phyloP scores from a whole-genome alignment of 2,113 vertebrate genomes.

The Donacobius atricapilla region DNA sequence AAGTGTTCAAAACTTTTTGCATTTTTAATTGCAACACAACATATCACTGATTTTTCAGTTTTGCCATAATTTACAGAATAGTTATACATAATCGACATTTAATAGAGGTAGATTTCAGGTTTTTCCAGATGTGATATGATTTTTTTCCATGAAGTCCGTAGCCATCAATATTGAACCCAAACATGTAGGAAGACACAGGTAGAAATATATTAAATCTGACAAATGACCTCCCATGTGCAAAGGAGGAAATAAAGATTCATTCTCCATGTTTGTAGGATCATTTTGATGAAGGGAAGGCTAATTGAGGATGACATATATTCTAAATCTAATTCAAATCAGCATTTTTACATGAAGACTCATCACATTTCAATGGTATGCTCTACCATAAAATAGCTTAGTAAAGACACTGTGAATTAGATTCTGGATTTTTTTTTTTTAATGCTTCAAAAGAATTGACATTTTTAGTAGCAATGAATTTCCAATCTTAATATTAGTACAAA shows the following conservation, averaged over 20 bases:
- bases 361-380: constrained; percentile 73
- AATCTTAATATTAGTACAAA: constrained; percentile 62
- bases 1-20: neutral
- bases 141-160: constrained; percentile 45
- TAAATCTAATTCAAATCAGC: constrained; percentile 84
- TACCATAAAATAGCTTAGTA: constrained; percentile 76
- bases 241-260: constrained; percentile 86
- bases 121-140: constrained; percentile 15
- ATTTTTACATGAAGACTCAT: constrained; percentile 84
- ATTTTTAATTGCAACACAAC: neutral
- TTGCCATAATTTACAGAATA: neutral
- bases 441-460: constrained; percentile 73
- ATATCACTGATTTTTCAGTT: neutral
- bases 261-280: constrained; percentile 80
- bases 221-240: constrained; percentile 84
- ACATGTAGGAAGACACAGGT: constrained; percentile 76
- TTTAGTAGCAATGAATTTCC: constrained; percentile 70
- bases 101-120: constrained; percentile 52
- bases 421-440: constrained; percentile 39
- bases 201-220: constrained; percentile 82
- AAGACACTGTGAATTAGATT: constrained; percentile 77
- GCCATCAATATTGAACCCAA: constrained; percentile 75
- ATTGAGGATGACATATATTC: constrained; percentile 81
- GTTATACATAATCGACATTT: neutral
- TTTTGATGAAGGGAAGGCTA: constrained; percentile 81